Conservation (phyloP, 2,797 vertebrate genomes). For the Ceryle rudis region DNA sequence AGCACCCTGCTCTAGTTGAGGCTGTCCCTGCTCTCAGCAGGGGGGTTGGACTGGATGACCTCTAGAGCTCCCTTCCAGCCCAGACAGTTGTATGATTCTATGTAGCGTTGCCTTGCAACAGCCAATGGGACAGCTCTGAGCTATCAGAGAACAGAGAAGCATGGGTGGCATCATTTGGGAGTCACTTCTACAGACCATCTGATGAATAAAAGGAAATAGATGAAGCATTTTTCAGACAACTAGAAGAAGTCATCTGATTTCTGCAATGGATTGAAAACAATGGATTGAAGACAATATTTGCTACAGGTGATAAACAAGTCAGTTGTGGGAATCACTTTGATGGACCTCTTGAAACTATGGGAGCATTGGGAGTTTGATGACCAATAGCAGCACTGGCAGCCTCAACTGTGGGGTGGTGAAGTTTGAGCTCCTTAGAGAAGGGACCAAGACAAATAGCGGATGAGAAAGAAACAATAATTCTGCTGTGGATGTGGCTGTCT, state of each 20-base stretch:
- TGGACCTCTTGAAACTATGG: neutral
- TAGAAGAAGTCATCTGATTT: neutral
- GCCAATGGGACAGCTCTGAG: neutral
- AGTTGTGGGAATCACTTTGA: neutral
- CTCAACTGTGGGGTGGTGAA: neutral
- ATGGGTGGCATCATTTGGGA: neutral
- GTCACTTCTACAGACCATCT: neutral
- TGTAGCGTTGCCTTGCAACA: neutral
- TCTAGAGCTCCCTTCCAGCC: no score
- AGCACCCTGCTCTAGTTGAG: no score
- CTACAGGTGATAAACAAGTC: neutral
- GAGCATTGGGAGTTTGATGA: neutral
- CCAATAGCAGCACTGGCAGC: neutral
- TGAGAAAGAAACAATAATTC: neutral
- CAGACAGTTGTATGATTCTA: no score
- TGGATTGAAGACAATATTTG: neutral
- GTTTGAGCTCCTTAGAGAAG: neutral
- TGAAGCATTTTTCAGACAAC: neutral
- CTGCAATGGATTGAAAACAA: neutral
- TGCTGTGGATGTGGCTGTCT: neutral
- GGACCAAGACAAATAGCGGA: neutral
- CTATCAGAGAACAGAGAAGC: neutral
- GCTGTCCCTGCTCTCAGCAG: no score
- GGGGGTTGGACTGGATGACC: no score
- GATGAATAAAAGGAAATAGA: neutral